Base-by-base conservation (phyloP, 2,888 invertebrate genomes). In the Xylota sylvarum region DNA sequence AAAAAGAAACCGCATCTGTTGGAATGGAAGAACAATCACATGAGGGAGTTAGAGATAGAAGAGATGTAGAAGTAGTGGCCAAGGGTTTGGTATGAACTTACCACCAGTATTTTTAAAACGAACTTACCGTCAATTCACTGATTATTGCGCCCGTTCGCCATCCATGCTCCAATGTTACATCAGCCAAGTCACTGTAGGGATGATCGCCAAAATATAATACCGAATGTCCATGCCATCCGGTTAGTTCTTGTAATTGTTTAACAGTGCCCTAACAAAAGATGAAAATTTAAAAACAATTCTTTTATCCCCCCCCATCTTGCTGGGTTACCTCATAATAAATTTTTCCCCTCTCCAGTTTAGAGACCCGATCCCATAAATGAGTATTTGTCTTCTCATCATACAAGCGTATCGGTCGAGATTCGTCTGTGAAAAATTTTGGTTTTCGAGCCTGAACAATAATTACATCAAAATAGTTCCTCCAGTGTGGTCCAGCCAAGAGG, bases 101-200 rank as follows among this genome's bases (percentile, higher is more conserved):
- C 35, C 5, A n/a, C n/a, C n/a, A n/a, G n/a, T n/a, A n/a, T n/a
- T n/a, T n/a, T n/a, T n/a, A n/a, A n/a, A n/a, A n/a, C 17, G 14
- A 5, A 90, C 93, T 93, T 92, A 98, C 98, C 89, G 96, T 96
- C 50, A 99, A 93, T 93, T 99, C 99, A 89, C 96, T 97, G 88
- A 99, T 98, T 88, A 99, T 98, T 43, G 99, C 99, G 0, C 98
- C 99, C 4, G 99, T 99, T 89, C 98, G 95, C 99, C 99, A 99
- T 64, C 98, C 98, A 92, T 98, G 98, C 91, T 98, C 97, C 40
- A 98, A 93, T 0, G 98, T 98, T 46, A 98, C 98, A 93, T 99
- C 98, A 7, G 98, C 99, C 78, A 99, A 94, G 93, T 99, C 99
- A 90, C 96, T 97, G 93, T 98, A 99, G 0, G 99, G 98, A 93